Evolutionary conservation across 2,113 vertebrate species (phyloP).

Genomic region (Hymenochirus boettgeri): DNA sequence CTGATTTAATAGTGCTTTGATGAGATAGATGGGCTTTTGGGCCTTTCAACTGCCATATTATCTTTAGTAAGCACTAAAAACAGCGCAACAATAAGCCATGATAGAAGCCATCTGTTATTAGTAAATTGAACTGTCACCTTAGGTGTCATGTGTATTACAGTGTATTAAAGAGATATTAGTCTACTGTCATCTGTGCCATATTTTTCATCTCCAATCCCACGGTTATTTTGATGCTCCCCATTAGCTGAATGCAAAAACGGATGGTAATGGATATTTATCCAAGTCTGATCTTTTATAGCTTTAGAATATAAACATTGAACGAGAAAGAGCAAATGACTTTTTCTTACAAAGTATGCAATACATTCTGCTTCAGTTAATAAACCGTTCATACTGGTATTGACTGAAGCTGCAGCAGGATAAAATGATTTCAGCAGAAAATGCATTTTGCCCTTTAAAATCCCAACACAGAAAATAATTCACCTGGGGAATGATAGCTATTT

Average conservation of each 20-base stretch:
- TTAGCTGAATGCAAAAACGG: constrained; percentile 43
- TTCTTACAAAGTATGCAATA: neutral
- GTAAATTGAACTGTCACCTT: constrained; percentile 97
- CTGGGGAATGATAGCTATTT: constrained; percentile 40
- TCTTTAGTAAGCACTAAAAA: constrained; percentile 78
- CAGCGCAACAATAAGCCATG: constrained; percentile 63
- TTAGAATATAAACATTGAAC: constrained; percentile 43
- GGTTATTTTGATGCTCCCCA: constrained; percentile 46
- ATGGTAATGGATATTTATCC: constrained; percentile 53
- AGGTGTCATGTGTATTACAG: constrained; percentile 80
- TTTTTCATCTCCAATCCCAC: constrained; percentile 53
- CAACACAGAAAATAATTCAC: constrained; percentile 36
- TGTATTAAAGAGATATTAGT: constrained; percentile 90
- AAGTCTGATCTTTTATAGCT: constrained; percentile 42
- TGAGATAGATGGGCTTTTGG: constrained; percentile 54
- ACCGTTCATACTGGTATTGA: constrained; percentile 24
- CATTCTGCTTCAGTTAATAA: constrained; percentile 11
- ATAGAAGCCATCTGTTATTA: constrained; percentile 88
- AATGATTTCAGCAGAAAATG: neutral
- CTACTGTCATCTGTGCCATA: constrained; percentile 70
- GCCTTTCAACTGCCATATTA: constrained; percentile 61
- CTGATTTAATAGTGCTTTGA: constrained; percentile 65
- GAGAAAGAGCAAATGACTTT: constrained; percentile 8
- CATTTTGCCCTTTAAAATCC: constrained; percentile 31
- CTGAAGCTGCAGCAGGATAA: neutral